Conservation (phyloP, 2,888 invertebrate genomes). For the Rhamnusium bicolor region DNA sequence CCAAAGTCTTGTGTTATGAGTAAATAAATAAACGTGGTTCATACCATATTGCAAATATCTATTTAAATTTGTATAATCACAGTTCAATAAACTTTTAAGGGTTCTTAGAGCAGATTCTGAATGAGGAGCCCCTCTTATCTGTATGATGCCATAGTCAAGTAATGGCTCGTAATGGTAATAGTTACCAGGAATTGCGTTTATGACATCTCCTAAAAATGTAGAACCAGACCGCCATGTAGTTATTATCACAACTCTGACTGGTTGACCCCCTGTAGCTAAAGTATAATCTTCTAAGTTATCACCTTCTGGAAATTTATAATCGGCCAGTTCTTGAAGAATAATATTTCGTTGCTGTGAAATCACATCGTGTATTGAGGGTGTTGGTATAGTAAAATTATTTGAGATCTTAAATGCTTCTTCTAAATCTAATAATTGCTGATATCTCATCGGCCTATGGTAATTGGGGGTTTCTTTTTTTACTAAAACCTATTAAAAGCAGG, state of each 20-base stretch:
- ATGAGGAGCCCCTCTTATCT: conserved; percentile 83
- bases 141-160: conserved; percentile 85
- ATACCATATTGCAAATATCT: conserved; percentile 85
- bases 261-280: conserved; percentile 80
- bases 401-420: conserved; percentile 41
- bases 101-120: conserved; percentile 79
- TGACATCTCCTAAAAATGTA: conserved; percentile 89
- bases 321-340: conserved; percentile 75
- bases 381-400: conserved; percentile 40
- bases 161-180: conserved; percentile 94
- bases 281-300: conserved; percentile 79
- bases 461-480: conserved; percentile 51
- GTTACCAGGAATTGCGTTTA: conserved; percentile 88
- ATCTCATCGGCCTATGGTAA: conserved; percentile 45
- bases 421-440: conserved; percentile 48
- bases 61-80: conserved; percentile 83
- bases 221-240: conserved; percentile 95
- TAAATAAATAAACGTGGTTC: conserved; percentile 85
- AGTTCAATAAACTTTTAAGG: conserved; percentile 82
- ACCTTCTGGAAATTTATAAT: conserved; percentile 76
- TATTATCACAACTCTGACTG: conserved; percentile 83
- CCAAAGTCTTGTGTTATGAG: conserved; percentile 90
- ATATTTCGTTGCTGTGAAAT: conserved; percentile 74
- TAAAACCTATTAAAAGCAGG: conserved; percentile 57
- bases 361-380: conserved; percentile 73